Conservation (phyloP, 2,888 invertebrate genomes). For the Trichopoda pennipes region DNA sequence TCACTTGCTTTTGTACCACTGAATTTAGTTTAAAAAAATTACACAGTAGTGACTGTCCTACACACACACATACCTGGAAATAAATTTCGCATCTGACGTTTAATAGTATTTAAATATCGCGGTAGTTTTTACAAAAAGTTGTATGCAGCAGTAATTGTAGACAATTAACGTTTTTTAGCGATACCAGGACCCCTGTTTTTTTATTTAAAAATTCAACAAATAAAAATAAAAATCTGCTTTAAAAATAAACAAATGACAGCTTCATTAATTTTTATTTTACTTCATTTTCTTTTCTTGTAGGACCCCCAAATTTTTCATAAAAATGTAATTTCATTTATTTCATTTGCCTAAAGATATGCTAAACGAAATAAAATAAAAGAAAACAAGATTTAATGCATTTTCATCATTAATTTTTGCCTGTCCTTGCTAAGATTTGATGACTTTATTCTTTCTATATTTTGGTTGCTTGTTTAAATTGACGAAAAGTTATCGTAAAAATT, state of each 20-base stretch:
- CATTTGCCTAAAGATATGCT: slow-evolving; percentile 52
- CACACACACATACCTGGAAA: too few relatives aligned
- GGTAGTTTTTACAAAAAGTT: too few relatives aligned
- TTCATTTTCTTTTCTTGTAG: background rate
- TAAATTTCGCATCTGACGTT: too few relatives aligned
- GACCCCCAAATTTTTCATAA: background rate
- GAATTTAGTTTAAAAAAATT: slow-evolving; percentile 25
- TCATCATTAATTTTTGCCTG: slow-evolving; percentile 47
- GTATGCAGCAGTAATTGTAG: too few relatives aligned
- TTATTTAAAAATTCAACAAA: background rate
- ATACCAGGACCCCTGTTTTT: background rate
- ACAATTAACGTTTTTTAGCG: too few relatives aligned
- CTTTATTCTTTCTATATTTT: background rate
- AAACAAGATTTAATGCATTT: slow-evolving; percentile 42
- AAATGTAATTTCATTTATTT: slow-evolving; percentile 5
- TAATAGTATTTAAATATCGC: too few relatives aligned
- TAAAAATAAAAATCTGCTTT: background rate
- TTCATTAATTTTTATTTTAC: background rate
- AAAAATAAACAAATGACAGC: background rate
- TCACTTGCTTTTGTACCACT: slow-evolving; percentile 2
- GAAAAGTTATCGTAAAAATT: slow-evolving; percentile 36
- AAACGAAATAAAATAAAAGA: slow-evolving; percentile 25
- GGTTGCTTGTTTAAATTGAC: slow-evolving; percentile 36
- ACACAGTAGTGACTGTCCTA: background rate
- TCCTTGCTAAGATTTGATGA: slow-evolving; percentile 45